Evolutionary conservation across 2,888 invertebrate species (phyloP).

Genomic region (Rhagium mordax): DNA sequence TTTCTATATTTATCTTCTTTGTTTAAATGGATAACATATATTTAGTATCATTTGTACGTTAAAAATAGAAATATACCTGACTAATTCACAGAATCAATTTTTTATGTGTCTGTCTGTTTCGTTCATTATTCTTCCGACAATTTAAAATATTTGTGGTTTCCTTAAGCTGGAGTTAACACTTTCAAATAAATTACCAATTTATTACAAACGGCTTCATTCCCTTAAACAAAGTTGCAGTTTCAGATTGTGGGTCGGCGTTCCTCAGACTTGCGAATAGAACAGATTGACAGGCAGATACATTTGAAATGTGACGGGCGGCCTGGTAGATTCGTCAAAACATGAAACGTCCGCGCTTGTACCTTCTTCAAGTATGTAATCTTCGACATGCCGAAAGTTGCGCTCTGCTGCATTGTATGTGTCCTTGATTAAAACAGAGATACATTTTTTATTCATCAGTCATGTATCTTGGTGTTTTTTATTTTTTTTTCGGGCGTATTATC

Average conservation of each 20-base stretch:
- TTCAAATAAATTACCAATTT: background rate
- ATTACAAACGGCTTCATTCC: slow-evolving; percentile 41
- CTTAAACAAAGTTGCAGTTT: slow-evolving; percentile 31
- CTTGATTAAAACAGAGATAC: slow-evolving; percentile 15
- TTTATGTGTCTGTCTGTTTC: too few relatives aligned
- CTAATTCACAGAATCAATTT: too few relatives aligned
- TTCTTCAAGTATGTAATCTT: slow-evolving; percentile 34
- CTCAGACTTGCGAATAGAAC: slow-evolving; percentile 53
- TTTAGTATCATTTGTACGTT: too few relatives aligned
- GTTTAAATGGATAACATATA: too few relatives aligned
- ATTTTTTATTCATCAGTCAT: slow-evolving; percentile 5
- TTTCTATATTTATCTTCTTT: too few relatives aligned
- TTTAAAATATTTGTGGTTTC: background rate
- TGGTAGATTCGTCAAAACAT: slow-evolving; percentile 57
- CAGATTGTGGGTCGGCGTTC: slow-evolving; percentile 57
- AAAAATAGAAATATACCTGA: too few relatives aligned
- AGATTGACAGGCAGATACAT: slow-evolving; percentile 65
- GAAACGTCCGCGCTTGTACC: slow-evolving; percentile 41
- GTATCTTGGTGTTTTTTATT: background rate
- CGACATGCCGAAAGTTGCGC: slow-evolving; percentile 31
- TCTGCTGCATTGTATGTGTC: slow-evolving; percentile 15
- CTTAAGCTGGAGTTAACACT: background rate
- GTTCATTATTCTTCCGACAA: too few relatives aligned
- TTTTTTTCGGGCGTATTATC: background rate
- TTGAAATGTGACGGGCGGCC: slow-evolving; percentile 60